Evolutionary conservation across 2,888 invertebrate species (phyloP).

Genomic region (Griposia aprilina): DNA sequence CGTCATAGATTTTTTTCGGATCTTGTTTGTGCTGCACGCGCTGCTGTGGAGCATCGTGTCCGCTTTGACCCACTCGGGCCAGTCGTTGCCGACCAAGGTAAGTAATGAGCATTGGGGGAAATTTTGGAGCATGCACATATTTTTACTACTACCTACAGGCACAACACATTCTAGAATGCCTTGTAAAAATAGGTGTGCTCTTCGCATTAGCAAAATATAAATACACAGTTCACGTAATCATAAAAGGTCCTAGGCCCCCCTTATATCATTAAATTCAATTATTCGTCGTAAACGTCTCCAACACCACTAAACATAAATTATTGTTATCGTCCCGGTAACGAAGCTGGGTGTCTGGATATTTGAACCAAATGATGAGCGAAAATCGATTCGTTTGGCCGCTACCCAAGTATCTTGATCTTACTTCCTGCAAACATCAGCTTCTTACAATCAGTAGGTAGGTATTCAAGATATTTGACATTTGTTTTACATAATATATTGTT

Average conservation of each 20-base stretch:
- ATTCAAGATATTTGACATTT: neutral
- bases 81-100: constrained; percentile 91
- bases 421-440: constrained; percentile 42
- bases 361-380: constrained; percentile 55
- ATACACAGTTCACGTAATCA: neutral
- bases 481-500: neutral
- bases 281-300: neutral
- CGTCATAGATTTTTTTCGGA: constrained; percentile 95
- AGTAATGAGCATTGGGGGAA: constrained; percentile 64
- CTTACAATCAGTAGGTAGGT: constrained; percentile 5
- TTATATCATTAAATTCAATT: constrained; percentile 12
- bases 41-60: constrained; percentile 94
- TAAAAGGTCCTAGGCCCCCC: neutral
- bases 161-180: neutral
- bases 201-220: neutral
- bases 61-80: constrained; percentile 94
- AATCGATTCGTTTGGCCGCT: constrained; percentile 76
- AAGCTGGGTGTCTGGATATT: constrained; percentile 25
- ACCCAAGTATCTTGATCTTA: constrained; percentile 65
- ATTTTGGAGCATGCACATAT: neutral
- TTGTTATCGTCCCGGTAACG: constrained; percentile 1
- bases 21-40: constrained; percentile 93
- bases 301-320: neutral
- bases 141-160: neutral
- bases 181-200: constrained; percentile 3